Evolutionary conservation across 1,140 invertebrate species (phyloP).

Genomic region (Rhopalosiphum maidis): DNA sequence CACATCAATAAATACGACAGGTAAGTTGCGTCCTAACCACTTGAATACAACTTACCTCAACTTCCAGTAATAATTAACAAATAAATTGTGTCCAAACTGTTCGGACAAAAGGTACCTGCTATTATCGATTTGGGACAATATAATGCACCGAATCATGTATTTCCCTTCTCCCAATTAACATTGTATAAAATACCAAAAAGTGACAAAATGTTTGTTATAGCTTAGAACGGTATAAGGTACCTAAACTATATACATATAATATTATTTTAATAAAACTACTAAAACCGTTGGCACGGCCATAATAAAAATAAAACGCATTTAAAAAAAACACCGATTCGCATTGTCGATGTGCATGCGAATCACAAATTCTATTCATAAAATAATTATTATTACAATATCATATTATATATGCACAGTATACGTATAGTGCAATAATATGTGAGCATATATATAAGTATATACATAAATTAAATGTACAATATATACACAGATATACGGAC

Average conservation of each 20-base stretch:
- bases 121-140: no score
- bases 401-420: not conserved
- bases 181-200: not conserved
- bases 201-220: not conserved
- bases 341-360: conserved; percentile 32
- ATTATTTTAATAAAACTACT: conserved; percentile 3
- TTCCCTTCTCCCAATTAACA: not conserved
- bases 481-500: not conserved
- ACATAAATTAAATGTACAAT: not conserved
- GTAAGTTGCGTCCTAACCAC: no score
- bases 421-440: not conserved
- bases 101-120: no score
- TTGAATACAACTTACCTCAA: no score
- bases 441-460: not conserved
- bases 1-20: no score
- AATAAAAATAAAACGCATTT: not conserved
- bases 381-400: not conserved
- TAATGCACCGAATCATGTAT: no score
- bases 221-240: not conserved
- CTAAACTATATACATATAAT: not conserved
- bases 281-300: not conserved
- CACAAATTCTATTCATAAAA: conserved; percentile 30
- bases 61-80: no score
- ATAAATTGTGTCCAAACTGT: no score
- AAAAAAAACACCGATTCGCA: not conserved